These are phyloP conservation scores for Bactericera cockerelli DNA, from an alignment of 1,140 invertebrate genomes.

Conservation along the genomic window DNA sequence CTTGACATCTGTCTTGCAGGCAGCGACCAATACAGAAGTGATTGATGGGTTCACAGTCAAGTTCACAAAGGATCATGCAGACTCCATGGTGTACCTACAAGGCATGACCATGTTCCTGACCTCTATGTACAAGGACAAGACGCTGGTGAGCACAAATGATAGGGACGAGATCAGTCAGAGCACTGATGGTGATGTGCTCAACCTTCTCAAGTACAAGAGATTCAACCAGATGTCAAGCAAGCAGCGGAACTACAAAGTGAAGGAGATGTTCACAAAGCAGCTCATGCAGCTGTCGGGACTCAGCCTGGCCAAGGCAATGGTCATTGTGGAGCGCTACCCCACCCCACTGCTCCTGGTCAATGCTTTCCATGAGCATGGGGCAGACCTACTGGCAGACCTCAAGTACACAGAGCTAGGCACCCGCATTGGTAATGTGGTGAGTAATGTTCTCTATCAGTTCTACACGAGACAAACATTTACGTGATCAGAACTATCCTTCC, in stretches of 20 bases:
- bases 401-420: constrained; percentile 40
- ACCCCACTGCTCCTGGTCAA: constrained; percentile 49
- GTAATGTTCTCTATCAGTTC: constrained; percentile 48
- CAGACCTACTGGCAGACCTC: constrained; percentile 45
- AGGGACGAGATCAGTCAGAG: constrained; percentile 30
- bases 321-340: constrained; percentile 58
- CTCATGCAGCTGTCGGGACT: constrained; percentile 72
- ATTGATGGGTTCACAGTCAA: constrained; percentile 70
- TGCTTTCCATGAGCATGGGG: constrained; percentile 36
- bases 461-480: constrained; percentile 30
- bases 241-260: constrained; percentile 50
- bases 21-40: constrained; percentile 68
- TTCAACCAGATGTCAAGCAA: constrained; percentile 62
- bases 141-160: constrained; percentile 40
- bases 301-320: constrained; percentile 69
- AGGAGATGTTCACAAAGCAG: constrained; percentile 76
- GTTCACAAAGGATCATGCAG: constrained; percentile 50
- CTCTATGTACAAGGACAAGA: constrained; percentile 44
- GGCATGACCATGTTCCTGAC: constrained; percentile 53
- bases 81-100: constrained; percentile 63
- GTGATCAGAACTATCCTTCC: too few species aligned
- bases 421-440: constrained; percentile 51
- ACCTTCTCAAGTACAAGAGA: constrained; percentile 53
- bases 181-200: constrained; percentile 28
- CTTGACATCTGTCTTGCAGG: constrained; percentile 58